A percentile compares a stretch with the other conserved stretches of the same genome.
phyloP scores from a whole-genome alignment of 2,888 invertebrate species.

The Drosophila mulleri region DNA sequence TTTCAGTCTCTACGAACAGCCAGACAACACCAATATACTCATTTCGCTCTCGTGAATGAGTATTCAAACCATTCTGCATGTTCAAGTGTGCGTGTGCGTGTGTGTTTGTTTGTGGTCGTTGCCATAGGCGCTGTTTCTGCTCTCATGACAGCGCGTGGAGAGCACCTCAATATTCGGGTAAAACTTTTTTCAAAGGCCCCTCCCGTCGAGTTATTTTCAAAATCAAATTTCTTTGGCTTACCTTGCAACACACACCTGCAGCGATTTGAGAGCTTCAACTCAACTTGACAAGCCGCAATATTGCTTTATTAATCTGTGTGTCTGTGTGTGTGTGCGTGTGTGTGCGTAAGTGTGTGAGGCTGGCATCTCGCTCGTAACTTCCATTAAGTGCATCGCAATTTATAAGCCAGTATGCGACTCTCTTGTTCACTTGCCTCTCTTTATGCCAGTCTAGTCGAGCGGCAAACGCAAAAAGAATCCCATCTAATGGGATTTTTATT shows the following conservation, averaged over 20 bases:
- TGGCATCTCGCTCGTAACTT: slow-evolving; percentile 2
- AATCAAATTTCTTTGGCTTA: slow-evolving; percentile 52
- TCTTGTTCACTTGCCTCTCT: slow-evolving; percentile 17
- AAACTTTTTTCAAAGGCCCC: slow-evolving; percentile 45
- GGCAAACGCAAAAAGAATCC: slow-evolving; percentile 20
- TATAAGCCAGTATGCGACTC: slow-evolving; percentile 3
- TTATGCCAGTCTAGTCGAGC: slow-evolving; percentile 7
- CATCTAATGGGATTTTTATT: slow-evolving; percentile 52
- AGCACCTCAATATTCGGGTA: slow-evolving; percentile 8
- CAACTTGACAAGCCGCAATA: slow-evolving; percentile 47
- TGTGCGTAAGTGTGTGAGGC: not conserved
- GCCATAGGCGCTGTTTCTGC: slow-evolving; percentile 18
- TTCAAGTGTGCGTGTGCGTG: slow-evolving; percentile 12
- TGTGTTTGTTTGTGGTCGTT: slow-evolving; percentile 11
- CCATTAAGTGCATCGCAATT: slow-evolving; percentile 18
- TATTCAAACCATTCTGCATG: slow-evolving; percentile 40
- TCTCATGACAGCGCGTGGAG: slow-evolving; percentile 45
- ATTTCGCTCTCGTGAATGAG: too few relatives aligned
- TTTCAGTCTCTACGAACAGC: too few relatives aligned
- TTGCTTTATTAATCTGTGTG: slow-evolving; percentile 56
- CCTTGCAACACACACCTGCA: slow-evolving; percentile 21
- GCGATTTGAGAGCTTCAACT: slow-evolving; percentile 40
- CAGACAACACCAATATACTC: too few relatives aligned
- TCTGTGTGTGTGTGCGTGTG: not conserved
- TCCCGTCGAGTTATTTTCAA: slow-evolving; percentile 51